Conservation (phyloP, 2,888 invertebrate species). For the Drosophila pegasa region DNA sequence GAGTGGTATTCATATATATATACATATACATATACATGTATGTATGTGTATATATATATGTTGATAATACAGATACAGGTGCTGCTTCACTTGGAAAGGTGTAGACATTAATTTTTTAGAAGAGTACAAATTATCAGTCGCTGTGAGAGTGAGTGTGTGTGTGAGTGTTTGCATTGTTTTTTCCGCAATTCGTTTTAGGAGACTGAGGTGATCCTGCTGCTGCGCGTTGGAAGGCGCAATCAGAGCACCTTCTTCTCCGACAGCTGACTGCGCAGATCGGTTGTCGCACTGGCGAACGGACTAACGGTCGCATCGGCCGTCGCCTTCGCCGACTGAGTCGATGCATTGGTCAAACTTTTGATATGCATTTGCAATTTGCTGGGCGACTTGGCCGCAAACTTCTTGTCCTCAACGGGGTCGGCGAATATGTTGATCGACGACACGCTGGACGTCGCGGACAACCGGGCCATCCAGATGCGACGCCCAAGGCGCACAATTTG, state of each 20-base stretch:
- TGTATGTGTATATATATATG: not conserved
- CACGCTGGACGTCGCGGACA: slow-evolving; percentile 21
- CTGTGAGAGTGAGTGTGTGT: slow-evolving; percentile 39
- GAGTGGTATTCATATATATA: slow-evolving; percentile 31
- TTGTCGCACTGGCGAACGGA: slow-evolving; percentile 27
- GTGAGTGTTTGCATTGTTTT: slow-evolving; percentile 6
- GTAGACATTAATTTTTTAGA: slow-evolving; percentile 32
- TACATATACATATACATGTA: not conserved
- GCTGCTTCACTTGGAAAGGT: slow-evolving; percentile 26
- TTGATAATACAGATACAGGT: slow-evolving; percentile 35
- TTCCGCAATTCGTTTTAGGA: slow-evolving; percentile 19
- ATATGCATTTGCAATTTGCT: slow-evolving; percentile 13
- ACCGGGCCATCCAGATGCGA: slow-evolving; percentile 71
- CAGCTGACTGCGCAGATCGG: slow-evolving; percentile 13
- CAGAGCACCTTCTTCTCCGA: slow-evolving; percentile 63
- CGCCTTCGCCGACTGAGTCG: slow-evolving; percentile 5
- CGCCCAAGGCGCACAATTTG: slow-evolving; percentile 73
- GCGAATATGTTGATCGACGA: slow-evolving; percentile 34
- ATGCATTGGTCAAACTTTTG: not conserved
- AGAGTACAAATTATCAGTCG: slow-evolving; percentile 75
- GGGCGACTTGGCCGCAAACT: slow-evolving; percentile 29
- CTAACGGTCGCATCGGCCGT: slow-evolving; percentile 38
- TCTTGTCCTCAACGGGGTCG: slow-evolving; percentile 10
- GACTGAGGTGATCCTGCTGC: slow-evolving; percentile 11
- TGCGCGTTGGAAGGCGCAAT: slow-evolving; percentile 29